Conservation (phyloP, 2,113 vertebrate genomes). For the Phycodurus eques region DNA sequence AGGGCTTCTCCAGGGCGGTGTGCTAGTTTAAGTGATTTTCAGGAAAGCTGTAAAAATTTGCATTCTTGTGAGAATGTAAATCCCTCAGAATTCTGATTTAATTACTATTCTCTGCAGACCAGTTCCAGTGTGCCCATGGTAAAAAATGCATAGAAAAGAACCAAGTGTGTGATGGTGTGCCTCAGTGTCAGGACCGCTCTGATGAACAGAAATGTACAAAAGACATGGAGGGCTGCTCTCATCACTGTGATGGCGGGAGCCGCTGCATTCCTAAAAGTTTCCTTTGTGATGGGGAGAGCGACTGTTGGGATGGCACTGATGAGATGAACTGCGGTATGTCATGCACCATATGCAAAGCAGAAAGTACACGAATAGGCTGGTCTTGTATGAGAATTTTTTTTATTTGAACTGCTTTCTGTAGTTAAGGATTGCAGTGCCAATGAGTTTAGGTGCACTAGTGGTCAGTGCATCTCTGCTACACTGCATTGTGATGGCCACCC, state of each 20-base stretch:
- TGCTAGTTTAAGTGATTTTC: not conserved
- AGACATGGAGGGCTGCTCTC: slow-evolving; percentile 67
- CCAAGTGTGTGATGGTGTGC: slow-evolving; percentile 78
- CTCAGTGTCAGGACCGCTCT: slow-evolving; percentile 82
- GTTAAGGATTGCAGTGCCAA: slow-evolving; percentile 50
- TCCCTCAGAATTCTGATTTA: not conserved
- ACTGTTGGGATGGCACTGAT: slow-evolving; percentile 80
- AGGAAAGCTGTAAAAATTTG: not conserved
- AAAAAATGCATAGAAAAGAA: slow-evolving; percentile 65
- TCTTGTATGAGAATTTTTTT: not conserved
- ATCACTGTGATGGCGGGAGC: slow-evolving; percentile 73
- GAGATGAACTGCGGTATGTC: slow-evolving; percentile 77
- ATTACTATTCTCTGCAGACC: slow-evolving; percentile 47
- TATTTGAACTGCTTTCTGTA: not conserved
- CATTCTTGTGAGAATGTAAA: not conserved
- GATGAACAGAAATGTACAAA: slow-evolving; percentile 77
- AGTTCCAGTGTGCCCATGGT: slow-evolving; percentile 80
- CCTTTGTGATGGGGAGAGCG: slow-evolving; percentile 79
- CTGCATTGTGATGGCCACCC: slow-evolving; percentile 81
- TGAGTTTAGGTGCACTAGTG: slow-evolving; percentile 78
- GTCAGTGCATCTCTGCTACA: slow-evolving; percentile 77
- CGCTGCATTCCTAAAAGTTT: slow-evolving; percentile 80
- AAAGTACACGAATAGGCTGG: not conserved
- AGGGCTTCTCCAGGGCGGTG: not conserved
- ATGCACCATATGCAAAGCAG: not conserved